Evolutionary conservation across 2,888 invertebrate genomes (phyloP), one percentile per base, ranked within the genome.

Genomic region (Dolichomitus sp.): DNA sequence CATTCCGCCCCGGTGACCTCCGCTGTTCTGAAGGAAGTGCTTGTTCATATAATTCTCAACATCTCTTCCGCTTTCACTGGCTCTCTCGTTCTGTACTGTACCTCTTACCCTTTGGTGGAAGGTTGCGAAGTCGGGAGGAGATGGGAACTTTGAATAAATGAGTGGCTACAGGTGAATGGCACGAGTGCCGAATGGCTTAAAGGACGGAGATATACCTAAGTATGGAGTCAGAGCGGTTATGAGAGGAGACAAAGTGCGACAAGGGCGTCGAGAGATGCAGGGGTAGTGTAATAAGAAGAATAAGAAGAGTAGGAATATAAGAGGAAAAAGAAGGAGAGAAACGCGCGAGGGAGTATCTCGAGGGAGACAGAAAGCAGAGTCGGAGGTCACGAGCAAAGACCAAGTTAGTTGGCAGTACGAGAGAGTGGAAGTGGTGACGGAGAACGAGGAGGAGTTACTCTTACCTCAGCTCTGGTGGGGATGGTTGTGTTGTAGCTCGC

Each of bases 361-460:
- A 61, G 57, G 37, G 59, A 37, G 77, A 79, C 78, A 48, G 70
- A 84, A 84, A 85, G 85, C 75, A 78, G 80, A 83, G 87, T 79
- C 81, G 40, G 77, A 79, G 80, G 84, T 81, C 84, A 84, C 77
- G 84, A 85, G 81, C 81, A 80, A 72, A 80, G 73, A 73, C 79
- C 73, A 77, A 82, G 84, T 84, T 73, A 70, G 74, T 76, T 50
- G 78, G 40, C 57, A 66, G 12, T 70, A 52, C 48, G 14, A 57
- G 78, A 70, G 68, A 65, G 83, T 57, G 37, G 54, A 48, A 72
- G 70, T 14, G 50, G 57, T 2, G 37, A 17, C 27, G 19, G 33
- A 19, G 50, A 4, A 48, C 1, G 48, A 9, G 48, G 27, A 33
- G 54, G 11, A 52, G 45, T 17, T 74, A 82, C 81, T 78, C 33